A percentile compares a stretch with the other conserved stretches of the same genome.
phyloP scores from a whole-genome alignment of 2,888 invertebrate species.

The Ecdyonurus torrentis region DNA sequence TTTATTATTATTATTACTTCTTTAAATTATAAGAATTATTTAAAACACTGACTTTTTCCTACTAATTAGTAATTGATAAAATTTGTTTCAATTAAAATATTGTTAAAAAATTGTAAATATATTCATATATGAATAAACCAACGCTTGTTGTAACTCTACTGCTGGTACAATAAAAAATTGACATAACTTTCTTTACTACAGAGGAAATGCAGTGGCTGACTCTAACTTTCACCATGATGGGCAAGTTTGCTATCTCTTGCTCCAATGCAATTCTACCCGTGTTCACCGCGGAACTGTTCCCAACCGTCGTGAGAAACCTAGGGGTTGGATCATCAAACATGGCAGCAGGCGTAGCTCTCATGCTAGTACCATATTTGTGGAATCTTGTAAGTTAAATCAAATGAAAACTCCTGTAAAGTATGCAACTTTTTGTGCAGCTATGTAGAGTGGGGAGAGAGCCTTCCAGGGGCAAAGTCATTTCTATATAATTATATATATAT shows the following conservation, averaged over 20 bases:
- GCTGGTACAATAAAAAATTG: neutral
- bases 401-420: too few species aligned
- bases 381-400: constrained; percentile 39
- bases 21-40: neutral
- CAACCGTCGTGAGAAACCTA: constrained; percentile 49
- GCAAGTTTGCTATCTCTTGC: constrained; percentile 61
- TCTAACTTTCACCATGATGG: constrained; percentile 58
- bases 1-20: neutral
- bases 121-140: neutral
- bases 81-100: too few species aligned
- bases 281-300: constrained; percentile 54
- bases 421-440: too few species aligned
- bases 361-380: constrained; percentile 62
- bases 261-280: constrained; percentile 66
- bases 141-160: too few species aligned
- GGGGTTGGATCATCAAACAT: constrained; percentile 61
- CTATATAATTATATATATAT: too few species aligned
- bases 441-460: too few species aligned
- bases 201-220: constrained; percentile 28
- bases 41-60: too few species aligned
- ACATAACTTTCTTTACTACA: neutral
- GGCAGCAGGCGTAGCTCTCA: constrained; percentile 55
- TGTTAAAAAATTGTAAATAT: too few species aligned
- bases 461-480: too few species aligned
- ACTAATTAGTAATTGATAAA: too few species aligned